phyloP scores from a whole-genome alignment of 1,140 invertebrate genomes.

The Hyposmocoma kahamanoa region DNA sequence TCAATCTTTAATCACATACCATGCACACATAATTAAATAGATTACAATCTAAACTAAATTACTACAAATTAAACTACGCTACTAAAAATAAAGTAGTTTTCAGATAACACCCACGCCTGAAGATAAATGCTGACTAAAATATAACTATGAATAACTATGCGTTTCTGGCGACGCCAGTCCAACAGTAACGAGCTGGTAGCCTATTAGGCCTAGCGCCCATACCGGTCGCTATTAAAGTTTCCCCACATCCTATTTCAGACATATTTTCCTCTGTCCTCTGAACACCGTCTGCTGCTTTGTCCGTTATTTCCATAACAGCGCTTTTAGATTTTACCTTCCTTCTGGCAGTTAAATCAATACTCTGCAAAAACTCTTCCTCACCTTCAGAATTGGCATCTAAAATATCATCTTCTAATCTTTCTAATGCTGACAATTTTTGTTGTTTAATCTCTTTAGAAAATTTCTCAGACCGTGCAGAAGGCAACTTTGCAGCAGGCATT shows the following conservation, averaged over 20 bases:
- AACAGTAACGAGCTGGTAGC: slow-evolving; percentile 51
- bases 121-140: too few relatives aligned
- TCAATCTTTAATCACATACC: too few relatives aligned
- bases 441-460: too few relatives aligned
- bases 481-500: background rate
- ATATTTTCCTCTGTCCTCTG: too few relatives aligned
- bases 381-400: slow-evolving; percentile 27
- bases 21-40: too few relatives aligned
- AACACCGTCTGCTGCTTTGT: too few relatives aligned
- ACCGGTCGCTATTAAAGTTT: slow-evolving; percentile 14
- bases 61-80: slow-evolving; percentile 1
- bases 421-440: slow-evolving; percentile 42
- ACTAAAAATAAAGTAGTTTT: too few relatives aligned
- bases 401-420: slow-evolving; percentile 48
- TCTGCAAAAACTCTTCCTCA: slow-evolving; percentile 36
- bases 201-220: slow-evolving; percentile 30
- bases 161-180: slow-evolving; percentile 41
- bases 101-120: too few relatives aligned
- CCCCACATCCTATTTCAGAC: too few relatives aligned
- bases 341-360: slow-evolving; percentile 15
- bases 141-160: slow-evolving; percentile 14
- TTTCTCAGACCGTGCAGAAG: too few relatives aligned
- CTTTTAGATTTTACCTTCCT: slow-evolving; percentile 15
- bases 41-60: too few relatives aligned
- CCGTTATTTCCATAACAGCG: slow-evolving; percentile 13